These are phyloP conservation scores for Cydia strobilella DNA, from an alignment of 1,140 invertebrate genomes.

Conservation along the genomic window DNA sequence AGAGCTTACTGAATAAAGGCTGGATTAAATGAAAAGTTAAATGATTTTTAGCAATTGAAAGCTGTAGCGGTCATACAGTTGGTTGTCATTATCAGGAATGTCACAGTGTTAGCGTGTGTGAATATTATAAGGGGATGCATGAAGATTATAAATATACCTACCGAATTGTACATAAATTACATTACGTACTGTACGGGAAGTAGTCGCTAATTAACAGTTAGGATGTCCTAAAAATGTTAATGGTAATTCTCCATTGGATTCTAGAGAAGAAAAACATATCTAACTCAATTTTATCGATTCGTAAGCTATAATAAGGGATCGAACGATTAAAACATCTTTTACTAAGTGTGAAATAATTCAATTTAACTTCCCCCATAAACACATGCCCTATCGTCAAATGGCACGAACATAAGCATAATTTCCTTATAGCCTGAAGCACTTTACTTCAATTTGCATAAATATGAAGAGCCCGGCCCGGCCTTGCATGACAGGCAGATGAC, in stretches of 20 bases:
- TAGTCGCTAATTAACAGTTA: not conserved
- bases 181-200: not conserved
- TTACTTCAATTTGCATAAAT: constrained; percentile 17
- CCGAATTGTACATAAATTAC: not conserved
- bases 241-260: not conserved
- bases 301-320: too few species aligned
- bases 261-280: not conserved
- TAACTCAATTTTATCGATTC: too few species aligned
- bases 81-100: constrained; percentile 26
- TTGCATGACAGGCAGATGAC: not conserved
- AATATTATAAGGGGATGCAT: constrained; percentile 27
- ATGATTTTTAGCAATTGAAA: not conserved
- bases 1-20: too few species aligned
- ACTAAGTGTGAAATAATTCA: too few species aligned
- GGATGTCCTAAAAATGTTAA: not conserved
- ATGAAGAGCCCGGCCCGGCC: constrained; percentile 1
- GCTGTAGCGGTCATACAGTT: constrained; percentile 20
- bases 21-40: not conserved
- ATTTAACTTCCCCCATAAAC: not conserved
- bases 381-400: not conserved
- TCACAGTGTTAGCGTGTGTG: constrained; percentile 29
- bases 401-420: not conserved
- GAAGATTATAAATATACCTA: constrained; percentile 28
- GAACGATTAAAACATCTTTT: too few species aligned
- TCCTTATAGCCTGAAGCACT: not conserved